Evolutionary conservation across 2,888 invertebrate genomes (phyloP).

Genomic region (Cynaeus angustus): DNA sequence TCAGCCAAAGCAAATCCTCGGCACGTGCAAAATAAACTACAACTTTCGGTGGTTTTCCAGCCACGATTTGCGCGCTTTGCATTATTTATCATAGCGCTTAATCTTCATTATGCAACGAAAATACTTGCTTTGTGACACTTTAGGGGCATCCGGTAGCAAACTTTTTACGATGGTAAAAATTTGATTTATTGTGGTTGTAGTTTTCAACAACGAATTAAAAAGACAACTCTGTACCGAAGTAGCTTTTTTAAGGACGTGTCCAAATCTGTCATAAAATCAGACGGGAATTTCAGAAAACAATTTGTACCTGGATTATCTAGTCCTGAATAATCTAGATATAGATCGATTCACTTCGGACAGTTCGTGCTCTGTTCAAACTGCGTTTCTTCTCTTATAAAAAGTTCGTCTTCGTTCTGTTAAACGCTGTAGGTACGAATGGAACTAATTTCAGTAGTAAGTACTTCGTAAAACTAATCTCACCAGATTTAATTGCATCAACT

Average conservation of each 20-base stretch:
- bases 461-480: no score
- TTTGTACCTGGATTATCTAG: no score
- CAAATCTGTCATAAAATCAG: no score
- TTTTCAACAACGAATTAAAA: conserved; percentile 43
- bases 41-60: conserved; percentile 32
- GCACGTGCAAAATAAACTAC: conserved; percentile 47
- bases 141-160: conserved; percentile 40
- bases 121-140: conserved; percentile 49
- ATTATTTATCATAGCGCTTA: conserved; percentile 46
- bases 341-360: no score
- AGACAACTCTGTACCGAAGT: conserved; percentile 25
- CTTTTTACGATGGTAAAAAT: conserved; percentile 42
- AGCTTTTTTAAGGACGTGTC: background rate
- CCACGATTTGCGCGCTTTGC: conserved; percentile 46
- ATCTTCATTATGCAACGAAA: conserved; percentile 49
- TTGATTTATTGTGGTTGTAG: conserved; percentile 44
- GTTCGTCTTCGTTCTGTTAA: no score
- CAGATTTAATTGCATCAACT: no score
- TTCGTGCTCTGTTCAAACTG: no score
- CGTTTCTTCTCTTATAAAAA: no score
- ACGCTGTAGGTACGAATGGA: no score
- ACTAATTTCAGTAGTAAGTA: no score
- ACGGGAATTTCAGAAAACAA: no score
- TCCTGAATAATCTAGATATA: no score
- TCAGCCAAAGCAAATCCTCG: conserved; percentile 33